Evolutionary conservation across 2,797 vertebrate species (phyloP).

Genomic region (Lagocephalus sceleratus): DNA sequence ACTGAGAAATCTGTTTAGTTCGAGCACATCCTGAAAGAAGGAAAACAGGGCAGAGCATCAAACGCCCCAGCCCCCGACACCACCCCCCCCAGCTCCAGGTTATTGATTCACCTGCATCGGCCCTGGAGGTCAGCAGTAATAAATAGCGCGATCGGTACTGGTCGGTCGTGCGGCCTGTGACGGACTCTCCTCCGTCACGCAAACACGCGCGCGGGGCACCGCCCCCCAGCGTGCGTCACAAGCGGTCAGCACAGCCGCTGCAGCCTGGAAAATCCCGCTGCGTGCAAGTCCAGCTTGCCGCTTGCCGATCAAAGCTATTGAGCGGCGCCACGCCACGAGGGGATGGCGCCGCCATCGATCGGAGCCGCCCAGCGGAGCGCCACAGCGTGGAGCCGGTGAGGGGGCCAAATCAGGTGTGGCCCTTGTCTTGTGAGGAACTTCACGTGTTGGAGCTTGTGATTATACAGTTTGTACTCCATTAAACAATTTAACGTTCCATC

Average conservation of each 20-base stretch:
- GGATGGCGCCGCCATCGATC: conserved; percentile 59
- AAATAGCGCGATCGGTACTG: conserved; percentile 51
- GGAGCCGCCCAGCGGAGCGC: conserved; percentile 31
- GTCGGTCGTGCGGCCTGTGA: conserved; percentile 23
- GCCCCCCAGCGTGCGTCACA: conserved; percentile 36
- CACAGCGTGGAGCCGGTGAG: conserved; percentile 9
- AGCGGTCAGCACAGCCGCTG: conserved; percentile 31
- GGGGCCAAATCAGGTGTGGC: too few species aligned
- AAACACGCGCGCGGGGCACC: conserved; percentile 13
- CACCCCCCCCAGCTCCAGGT: conserved; percentile 28
- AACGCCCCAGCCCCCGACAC: conserved; percentile 20
- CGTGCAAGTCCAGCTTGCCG: conserved; percentile 46
- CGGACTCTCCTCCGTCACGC: conserved; percentile 19
- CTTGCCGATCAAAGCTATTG: conserved; percentile 73
- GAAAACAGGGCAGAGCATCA: conserved; percentile 25
- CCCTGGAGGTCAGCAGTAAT: conserved; percentile 46
- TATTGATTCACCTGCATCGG: conserved; percentile 38
- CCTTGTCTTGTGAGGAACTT: background rate
- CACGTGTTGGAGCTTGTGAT: background rate
- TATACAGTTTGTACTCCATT: background rate
- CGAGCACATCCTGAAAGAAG: conserved; percentile 5
- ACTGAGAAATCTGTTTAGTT: conserved; percentile 8
- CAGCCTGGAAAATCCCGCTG: conserved; percentile 41
- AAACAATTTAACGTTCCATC: too few species aligned
- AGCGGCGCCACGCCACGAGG: conserved; percentile 61